These are phyloP conservation scores for Metridium senile DNA, from an alignment of 92 coral and sea anemone genomes.

Conservation along the genomic window DNA sequence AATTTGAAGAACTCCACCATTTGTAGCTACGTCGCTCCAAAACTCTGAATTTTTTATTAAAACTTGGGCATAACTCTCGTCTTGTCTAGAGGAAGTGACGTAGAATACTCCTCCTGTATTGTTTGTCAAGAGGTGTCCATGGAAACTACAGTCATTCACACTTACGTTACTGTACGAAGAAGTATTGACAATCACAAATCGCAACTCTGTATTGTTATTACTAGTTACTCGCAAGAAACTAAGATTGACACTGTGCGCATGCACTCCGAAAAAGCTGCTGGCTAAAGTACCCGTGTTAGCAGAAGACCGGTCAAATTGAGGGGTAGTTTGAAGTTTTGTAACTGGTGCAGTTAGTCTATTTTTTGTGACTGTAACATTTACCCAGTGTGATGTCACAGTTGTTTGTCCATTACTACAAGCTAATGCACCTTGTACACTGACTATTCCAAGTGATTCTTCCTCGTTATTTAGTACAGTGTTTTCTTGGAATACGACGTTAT, in stretches of 20 bases:
- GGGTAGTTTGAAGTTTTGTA: too few species aligned
- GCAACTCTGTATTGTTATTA: slow-evolving; percentile 2
- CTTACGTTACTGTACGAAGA: not conserved
- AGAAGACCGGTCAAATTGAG: not conserved
- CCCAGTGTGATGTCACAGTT: slow-evolving; percentile 6
- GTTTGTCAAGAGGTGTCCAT: slow-evolving; percentile 10
- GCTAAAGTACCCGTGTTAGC: not conserved
- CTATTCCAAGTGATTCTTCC: not conserved
- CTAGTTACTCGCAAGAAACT: slow-evolving; percentile 8
- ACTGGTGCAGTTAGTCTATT: not conserved
- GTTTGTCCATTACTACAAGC: not conserved
- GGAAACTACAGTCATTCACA: not conserved
- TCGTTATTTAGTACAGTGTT: not conserved
- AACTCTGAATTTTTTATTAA: slow-evolving; percentile 2
- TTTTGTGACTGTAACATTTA: not conserved
- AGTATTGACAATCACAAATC: slow-evolving; percentile 1
- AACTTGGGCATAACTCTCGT: not conserved
- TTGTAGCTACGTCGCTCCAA: not conserved
- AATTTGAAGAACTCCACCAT: slow-evolving; percentile 25
- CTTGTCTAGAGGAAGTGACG: not conserved
- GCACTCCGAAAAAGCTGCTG: slow-evolving; percentile 14
- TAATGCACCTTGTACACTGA: not conserved
- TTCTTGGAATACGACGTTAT: slow-evolving; percentile 7
- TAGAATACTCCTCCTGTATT: slow-evolving; percentile 13
- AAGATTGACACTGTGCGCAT: slow-evolving; percentile 1